Base-by-base conservation (phyloP, 2,888 invertebrate species). In the Nycteola revayana region DNA sequence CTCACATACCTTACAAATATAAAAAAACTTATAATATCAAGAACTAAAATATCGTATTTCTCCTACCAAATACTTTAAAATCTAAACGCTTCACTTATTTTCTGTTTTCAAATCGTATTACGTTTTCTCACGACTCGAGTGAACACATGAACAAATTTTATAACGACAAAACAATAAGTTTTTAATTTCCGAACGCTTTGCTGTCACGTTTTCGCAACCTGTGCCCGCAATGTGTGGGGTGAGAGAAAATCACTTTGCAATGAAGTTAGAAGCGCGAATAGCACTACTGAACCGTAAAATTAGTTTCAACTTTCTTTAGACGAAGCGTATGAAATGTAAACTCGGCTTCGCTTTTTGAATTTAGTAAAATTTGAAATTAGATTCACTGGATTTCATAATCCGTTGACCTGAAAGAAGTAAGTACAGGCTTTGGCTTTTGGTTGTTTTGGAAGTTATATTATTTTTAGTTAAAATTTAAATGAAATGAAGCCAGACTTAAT, bases 161-260 rank as follows among this genome's bases (percentile, higher is more conserved):
- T 42, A 52, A 44, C 42, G 38, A 37, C 36, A 41, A 42, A 44
- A 47, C 49, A 50, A 45, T 47, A 51, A 52, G 44, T 45, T 45
- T 55, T 59, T 61, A 55, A 62, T 55, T 55, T 60, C 30, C 49
- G 29, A 48, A 50, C 46, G 43, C 47, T 29, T 36, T 39, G 56
- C 55, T 43, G 62, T 60, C 70, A 72, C 73, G 69, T 68, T 57
- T 58, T 63, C 58, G 50, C 60, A 67, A 64, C 64, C 53, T 59
- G 65, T 58, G 57, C 65, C 50, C 54, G 49, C 53, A 54, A 49
- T 55, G 49, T 56, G 41, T 52, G 49, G 55, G 65, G 44, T 60
- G 63, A 69, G 65, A 74, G 76, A 75, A 83, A 87, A 84, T 86
- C 85, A 86, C 80, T 86, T 86, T 82, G 79, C 77, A 76, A 79